Evolutionary conservation across 2,113 vertebrate genomes (phyloP), one percentile per base, ranked within the genome.

Genomic region (Scopus umbretta): DNA sequence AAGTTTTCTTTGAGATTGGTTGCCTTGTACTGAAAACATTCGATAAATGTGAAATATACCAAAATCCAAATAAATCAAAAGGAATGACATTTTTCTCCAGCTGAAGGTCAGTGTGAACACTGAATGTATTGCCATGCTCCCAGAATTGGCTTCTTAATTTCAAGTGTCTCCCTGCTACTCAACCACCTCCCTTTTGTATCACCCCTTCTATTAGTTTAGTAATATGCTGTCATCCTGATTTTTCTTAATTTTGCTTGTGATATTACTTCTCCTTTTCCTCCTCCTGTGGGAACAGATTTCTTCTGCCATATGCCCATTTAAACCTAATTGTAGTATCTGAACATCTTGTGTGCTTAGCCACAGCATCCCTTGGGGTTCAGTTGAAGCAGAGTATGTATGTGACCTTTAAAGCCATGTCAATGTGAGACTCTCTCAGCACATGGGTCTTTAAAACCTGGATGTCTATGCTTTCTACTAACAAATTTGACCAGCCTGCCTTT

Each of bases 251-350:
- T 97, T 0, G 5, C 87, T 91, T 78, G 91, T 90, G 96, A 96
- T 95, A 94, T 93, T 95, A 94, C 83, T 97, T 97, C 78, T 97
- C 90, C 52, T 96, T 96, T 94, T 80, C 25, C 34, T 42, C 16
- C 72, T 87, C 91, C 97, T 94, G 68, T 85, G 92, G 58, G 73
- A 97, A 79, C 96, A 96, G 74, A 95, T 92, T 96, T 97, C 92
- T 97, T 89, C 94, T 95, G 93, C 96, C 96, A 96, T 96, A 90
- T 95, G 96, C 89, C 97, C 97, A 87, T 89, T 95, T 94, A 95
- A 97, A 96, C 94, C 96, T 98, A 96, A 97, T 91, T 96, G 96
- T 96, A 89, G 96, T 78, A 81, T 82, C 70, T 67, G 94, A 94
- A 94, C 94, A 85, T 96, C 94, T 97, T 97, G 97, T 93, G 90